Evolutionary conservation across 2,113 vertebrate species (phyloP).

Genomic region (Petromus typicus): DNA sequence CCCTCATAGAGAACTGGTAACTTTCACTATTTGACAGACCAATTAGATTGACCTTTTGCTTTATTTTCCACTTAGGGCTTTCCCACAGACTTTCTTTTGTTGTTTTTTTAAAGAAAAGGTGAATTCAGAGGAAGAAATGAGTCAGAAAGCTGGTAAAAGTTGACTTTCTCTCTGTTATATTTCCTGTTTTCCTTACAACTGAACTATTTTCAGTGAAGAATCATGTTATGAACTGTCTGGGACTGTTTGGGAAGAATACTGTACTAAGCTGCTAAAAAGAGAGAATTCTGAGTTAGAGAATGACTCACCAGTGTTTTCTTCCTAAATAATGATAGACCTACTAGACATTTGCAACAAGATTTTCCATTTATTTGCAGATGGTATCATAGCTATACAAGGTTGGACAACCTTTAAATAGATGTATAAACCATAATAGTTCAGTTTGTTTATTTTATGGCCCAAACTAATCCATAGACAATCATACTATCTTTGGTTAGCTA

Average conservation of each 20-base stretch:
- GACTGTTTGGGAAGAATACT: constrained; percentile 69
- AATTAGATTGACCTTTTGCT: neutral
- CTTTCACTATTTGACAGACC: neutral
- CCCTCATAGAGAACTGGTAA: neutral
- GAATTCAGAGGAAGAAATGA: constrained; percentile 74
- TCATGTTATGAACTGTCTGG: constrained; percentile 77
- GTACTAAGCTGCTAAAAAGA: constrained; percentile 78
- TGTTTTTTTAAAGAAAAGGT: constrained; percentile 43
- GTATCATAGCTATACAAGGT: neutral
- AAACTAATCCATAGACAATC: neutral
- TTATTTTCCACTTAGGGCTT: neutral
- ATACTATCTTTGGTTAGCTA: neutral
- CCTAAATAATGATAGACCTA: constrained; percentile 78
- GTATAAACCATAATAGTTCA: neutral
- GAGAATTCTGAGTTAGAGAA: constrained; percentile 72
- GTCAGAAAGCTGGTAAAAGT: constrained; percentile 70
- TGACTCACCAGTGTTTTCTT: constrained; percentile 78
- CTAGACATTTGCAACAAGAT: constrained; percentile 52
- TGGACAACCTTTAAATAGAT: constrained; percentile 65
- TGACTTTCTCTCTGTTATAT: constrained; percentile 63
- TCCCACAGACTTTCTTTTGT: neutral
- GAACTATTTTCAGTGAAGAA: constrained; percentile 73
- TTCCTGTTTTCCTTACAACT: constrained; percentile 77
- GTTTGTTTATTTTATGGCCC: constrained; percentile 57
- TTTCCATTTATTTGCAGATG: constrained; percentile 70